Percentiles rank a stretch among this genome's conserved stretches.
These are phyloP conservation scores for Archips xylosteana DNA, from an alignment of 2,888 invertebrate genomes.

Conservation along the genomic window DNA sequence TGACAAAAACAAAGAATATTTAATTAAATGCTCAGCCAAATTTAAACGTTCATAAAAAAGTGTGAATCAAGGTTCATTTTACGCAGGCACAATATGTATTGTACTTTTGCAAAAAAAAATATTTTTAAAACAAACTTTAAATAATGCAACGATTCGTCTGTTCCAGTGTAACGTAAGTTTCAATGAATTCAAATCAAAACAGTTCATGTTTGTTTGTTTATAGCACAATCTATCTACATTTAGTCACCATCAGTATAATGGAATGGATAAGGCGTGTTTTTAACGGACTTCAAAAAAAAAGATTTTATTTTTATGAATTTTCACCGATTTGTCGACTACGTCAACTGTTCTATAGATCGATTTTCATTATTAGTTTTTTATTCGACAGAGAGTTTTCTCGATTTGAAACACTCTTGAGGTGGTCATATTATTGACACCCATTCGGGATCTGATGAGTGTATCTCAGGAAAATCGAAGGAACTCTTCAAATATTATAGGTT, in stretches of 20 bases:
- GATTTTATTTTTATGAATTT: too few species aligned
- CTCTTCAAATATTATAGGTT: too few species aligned
- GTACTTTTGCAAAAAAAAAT: neutral
- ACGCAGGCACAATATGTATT: too few species aligned
- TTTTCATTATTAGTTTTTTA: too few species aligned
- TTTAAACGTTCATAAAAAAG: neutral
- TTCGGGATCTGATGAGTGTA: too few species aligned
- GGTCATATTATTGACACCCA: too few species aligned
- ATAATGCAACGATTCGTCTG: neutral
- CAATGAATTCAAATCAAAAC: neutral
- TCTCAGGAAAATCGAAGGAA: too few species aligned
- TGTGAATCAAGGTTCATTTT: neutral
- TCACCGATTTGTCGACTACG: too few species aligned
- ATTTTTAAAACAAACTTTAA: neutral
- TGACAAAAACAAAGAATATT: neutral
- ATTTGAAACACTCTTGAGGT: too few species aligned
- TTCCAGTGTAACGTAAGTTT: neutral
- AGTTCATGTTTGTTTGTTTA: neutral
- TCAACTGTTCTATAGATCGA: too few species aligned
- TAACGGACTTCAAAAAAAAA: too few species aligned
- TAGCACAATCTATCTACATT: neutral
- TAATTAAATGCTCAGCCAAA: neutral
- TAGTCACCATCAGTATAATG: neutral
- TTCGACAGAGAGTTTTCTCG: too few species aligned
- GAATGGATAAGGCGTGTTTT: neutral